Base-by-base conservation (phyloP, 2,888 invertebrate genomes). In the Siphonodentalium dalli region DNA sequence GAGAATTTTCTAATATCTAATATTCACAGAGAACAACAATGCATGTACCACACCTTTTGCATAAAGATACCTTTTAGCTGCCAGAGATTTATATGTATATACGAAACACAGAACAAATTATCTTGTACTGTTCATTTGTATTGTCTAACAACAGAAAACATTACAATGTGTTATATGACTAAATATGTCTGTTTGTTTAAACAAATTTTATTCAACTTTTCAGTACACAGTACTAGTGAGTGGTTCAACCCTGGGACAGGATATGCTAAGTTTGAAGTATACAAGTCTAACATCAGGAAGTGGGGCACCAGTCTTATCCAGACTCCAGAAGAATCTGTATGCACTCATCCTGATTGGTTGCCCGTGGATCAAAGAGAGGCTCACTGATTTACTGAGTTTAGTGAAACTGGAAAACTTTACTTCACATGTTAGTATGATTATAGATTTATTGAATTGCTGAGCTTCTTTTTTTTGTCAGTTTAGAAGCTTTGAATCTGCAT, bases 221-320 rank as follows among this genome's bases (percentile, higher is more conserved):
- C 69, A 77, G 76, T 75, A 72, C 62, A 63, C 75, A 3, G 45
- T 77, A 11, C 60, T 57, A 20, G 62, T 67, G 18, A 42, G 63
- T 23, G 71, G 66, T 28, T 64, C 87, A 6, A 90, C 91, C 11
- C 90, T 93, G 84, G 93, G 93, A 0, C 93, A 94, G 76, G 88
- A 90, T 68, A 84, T 93, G 72, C 81, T 94, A 7, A 89, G 89
- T 31, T 83, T 93, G 31, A 87, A 88, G 64, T 93, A 93, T 55
- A 61, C 53, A 2, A 62, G 69, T 48, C 45, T 41, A 4, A 43
- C 43, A 8, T n/a, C 57, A 29, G 20, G 15, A 6, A 24, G 52
- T 47, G 45, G 38, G 40, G 56, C 52, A 23, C 70, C 69, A 68
- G 74, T 77, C 26, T n/a, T n/a, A n/a, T 65, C 65, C 11, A 35